Percentiles rank a stretch among this genome's conserved stretches.
Conservation (phyloP, 2,888 invertebrate species). For the Drosophila histrio region DNA sequence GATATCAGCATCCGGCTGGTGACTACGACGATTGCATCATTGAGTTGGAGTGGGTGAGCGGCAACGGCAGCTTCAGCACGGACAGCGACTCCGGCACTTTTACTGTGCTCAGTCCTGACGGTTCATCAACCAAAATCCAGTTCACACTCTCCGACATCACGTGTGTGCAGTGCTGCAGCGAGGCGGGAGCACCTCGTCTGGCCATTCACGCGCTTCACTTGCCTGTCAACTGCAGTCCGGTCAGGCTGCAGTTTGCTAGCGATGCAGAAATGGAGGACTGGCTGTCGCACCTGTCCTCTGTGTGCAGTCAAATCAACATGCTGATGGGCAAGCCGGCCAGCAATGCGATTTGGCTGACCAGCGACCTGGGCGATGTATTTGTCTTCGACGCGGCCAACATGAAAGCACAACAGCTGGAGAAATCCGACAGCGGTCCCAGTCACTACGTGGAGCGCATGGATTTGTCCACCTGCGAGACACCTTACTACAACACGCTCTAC, state of each 20-base stretch:
- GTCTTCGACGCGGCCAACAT: constrained; percentile 90
- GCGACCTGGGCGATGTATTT: constrained; percentile 91
- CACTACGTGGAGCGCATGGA: constrained; percentile 88
- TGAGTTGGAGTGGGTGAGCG: constrained; percentile 92
- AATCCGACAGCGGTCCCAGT: constrained; percentile 82
- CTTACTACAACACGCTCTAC: constrained; percentile 87
- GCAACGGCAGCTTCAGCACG: constrained; percentile 85
- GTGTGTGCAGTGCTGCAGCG: constrained; percentile 91
- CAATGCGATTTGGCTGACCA: constrained; percentile 91
- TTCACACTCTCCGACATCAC: constrained; percentile 91
- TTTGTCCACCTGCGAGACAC: constrained; percentile 88
- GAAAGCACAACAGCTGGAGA: constrained; percentile 85
- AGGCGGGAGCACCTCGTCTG: constrained; percentile 91
- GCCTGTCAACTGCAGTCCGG: constrained; percentile 85
- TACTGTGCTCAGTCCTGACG: constrained; percentile 91
- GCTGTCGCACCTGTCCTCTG: constrained; percentile 91
- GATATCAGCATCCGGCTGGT: constrained; percentile 86
- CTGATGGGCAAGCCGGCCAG: constrained; percentile 89
- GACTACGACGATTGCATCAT: constrained; percentile 90
- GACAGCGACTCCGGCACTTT: constrained; percentile 88
- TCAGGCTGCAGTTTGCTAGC: constrained; percentile 91
- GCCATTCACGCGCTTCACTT: constrained; percentile 89
- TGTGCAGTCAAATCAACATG: constrained; percentile 90
- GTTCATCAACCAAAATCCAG: constrained; percentile 89
- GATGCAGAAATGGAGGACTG: constrained; percentile 96